A percentile compares a stretch with the other conserved stretches of the same genome.
These are phyloP conservation scores for Perithous albicinctus DNA, from an alignment of 2,888 invertebrate genomes.

Conservation along the genomic window DNA sequence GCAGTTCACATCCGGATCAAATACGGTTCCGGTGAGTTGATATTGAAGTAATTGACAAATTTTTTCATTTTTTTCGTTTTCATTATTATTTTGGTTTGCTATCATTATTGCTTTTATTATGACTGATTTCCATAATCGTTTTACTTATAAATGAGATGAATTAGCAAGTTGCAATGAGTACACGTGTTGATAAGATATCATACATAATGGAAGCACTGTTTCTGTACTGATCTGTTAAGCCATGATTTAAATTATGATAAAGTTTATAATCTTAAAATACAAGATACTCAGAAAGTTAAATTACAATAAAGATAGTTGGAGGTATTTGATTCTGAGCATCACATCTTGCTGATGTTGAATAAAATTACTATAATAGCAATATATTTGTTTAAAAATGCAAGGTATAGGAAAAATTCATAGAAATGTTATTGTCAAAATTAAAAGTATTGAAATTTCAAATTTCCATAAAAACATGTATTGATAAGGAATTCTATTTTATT, in stretches of 20 bases:
- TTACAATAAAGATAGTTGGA: no score
- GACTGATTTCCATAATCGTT: neutral
- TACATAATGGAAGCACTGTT: neutral
- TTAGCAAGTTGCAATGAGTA: neutral
- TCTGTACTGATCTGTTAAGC: neutral
- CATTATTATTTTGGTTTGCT: neutral
- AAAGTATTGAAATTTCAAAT: no score
- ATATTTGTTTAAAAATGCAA: neutral
- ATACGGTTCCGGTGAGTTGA: conserved; percentile 59
- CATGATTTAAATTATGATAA: neutral
- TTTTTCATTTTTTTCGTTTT: neutral
- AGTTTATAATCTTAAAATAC: neutral
- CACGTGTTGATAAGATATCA: neutral
- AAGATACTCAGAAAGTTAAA: neutral
- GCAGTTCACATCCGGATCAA: conserved; percentile 34
- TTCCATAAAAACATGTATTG: no score
- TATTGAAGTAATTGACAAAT: neutral
- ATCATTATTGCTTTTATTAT: neutral
- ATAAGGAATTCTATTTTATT: no score
- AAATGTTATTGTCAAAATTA: neutral
- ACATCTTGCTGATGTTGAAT: no score
- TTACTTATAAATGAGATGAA: neutral
- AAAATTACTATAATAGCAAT: neutral
- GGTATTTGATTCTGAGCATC: no score
- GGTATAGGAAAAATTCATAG: neutral